A percentile compares a stretch with the other conserved stretches of the same genome.
phyloP scores from a whole-genome alignment of 2,113 vertebrate genomes.

The Butorides virescens region DNA sequence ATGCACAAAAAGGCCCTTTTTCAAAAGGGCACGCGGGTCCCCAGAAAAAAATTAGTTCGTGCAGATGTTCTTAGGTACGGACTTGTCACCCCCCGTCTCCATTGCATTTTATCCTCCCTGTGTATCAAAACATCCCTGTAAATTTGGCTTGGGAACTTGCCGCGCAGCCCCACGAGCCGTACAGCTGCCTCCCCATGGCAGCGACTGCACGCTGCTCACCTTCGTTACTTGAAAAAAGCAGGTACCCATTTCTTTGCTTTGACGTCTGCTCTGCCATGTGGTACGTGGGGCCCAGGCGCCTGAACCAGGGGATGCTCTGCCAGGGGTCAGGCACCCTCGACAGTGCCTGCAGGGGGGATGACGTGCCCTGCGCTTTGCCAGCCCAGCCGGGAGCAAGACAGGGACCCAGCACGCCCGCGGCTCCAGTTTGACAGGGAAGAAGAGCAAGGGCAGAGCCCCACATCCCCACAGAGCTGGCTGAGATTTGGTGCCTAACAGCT shows the following conservation, averaged over 20 bases:
- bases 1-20: not conserved
- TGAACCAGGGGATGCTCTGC: not conserved
- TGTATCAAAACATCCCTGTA: not conserved
- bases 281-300: fast-evolving
- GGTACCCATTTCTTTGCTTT: not conserved
- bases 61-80: not conserved
- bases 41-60: not conserved
- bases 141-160: not conserved
- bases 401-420: fast-evolving
- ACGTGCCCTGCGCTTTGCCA: fast-evolving
- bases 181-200: fast-evolving
- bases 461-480: not conserved
- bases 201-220: not conserved
- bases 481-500: not conserved
- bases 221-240: fast-evolving
- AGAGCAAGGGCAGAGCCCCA: not conserved
- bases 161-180: not conserved
- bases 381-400: not conserved
- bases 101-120: not conserved
- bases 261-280: not conserved
- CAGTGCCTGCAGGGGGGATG: fast-evolving
- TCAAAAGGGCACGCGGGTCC: fast-evolving
- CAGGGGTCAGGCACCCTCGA: not conserved
- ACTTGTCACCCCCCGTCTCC: not conserved
- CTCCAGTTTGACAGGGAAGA: not conserved